These are phyloP conservation scores for Sebastes dallii DNA, from an alignment of 2,797 vertebrate species.

Conservation along the genomic window DNA sequence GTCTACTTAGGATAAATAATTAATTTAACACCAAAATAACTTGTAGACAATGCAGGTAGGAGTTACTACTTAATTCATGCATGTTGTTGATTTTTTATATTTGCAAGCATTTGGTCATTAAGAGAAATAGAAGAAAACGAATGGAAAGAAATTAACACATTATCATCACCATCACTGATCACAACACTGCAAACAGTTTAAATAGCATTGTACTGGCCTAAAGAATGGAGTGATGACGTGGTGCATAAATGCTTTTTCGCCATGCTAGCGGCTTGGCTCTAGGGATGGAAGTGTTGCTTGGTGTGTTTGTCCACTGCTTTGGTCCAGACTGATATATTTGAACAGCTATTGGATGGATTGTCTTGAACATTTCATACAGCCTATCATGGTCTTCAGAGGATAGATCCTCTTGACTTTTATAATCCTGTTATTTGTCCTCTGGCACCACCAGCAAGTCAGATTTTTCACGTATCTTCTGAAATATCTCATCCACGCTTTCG, in stretches of 20 bases:
- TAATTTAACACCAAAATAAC: slow-evolving; percentile 1
- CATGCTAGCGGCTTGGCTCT: not conserved
- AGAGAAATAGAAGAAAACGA: not conserved
- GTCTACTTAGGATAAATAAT: not conserved
- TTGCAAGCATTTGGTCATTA: not conserved
- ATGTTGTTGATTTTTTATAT: not conserved
- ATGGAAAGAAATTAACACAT: not conserved
- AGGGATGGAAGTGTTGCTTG: not conserved
- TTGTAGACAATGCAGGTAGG: not conserved
- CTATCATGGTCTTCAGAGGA: not conserved
- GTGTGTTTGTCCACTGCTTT: not conserved
- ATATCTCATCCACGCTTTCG: not conserved
- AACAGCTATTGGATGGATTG: not conserved
- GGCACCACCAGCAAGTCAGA: not conserved
- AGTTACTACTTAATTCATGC: not conserved
- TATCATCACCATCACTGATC: not conserved
- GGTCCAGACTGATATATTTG: not conserved
- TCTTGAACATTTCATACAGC: not conserved
- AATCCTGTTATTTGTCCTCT: not conserved
- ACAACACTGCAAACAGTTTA: not conserved
- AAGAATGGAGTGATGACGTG: not conserved
- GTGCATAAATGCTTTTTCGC: not conserved
- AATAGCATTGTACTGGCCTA: no score
- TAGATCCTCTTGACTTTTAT: not conserved
- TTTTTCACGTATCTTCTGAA: not conserved